Conservation (phyloP, 2,888 invertebrate genomes). For the Polymixis flavicincta region DNA sequence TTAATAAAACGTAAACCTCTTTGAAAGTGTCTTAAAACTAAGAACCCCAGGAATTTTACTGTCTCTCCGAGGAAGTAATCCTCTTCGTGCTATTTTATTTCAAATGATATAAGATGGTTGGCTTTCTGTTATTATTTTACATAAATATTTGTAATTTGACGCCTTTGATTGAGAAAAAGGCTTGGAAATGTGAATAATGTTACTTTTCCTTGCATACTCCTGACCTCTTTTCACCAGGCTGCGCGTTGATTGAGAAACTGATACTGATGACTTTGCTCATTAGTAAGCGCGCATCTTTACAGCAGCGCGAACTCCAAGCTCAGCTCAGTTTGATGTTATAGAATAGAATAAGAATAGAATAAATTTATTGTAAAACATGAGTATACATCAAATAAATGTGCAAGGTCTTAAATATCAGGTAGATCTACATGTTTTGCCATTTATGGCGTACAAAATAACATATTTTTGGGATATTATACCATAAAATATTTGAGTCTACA, state of each 20-base stretch:
- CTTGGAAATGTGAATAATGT: not conserved
- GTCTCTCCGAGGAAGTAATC: constrained; percentile 45
- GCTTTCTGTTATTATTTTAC: constrained; percentile 37
- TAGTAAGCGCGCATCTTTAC: constrained; percentile 31
- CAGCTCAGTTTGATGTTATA: not conserved
- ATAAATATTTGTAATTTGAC: constrained; percentile 27
- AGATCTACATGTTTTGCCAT: too few species aligned
- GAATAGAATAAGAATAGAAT: too few species aligned
- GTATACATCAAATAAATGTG: too few species aligned
- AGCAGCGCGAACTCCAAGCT: constrained; percentile 8
- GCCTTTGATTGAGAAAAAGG: constrained; percentile 5
- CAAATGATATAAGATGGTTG: constrained; percentile 32
- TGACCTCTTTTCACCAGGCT: not conserved
- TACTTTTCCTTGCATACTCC: constrained; percentile 20
- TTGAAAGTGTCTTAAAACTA: constrained; percentile 48
- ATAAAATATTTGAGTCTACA: too few species aligned
- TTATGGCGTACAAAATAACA: too few species aligned
- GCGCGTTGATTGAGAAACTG: constrained; percentile 36
- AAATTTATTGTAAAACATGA: too few species aligned
- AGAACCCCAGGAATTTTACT: constrained; percentile 39
- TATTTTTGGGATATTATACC: too few species aligned
- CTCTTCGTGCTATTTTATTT: constrained; percentile 43
- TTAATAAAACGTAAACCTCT: constrained; percentile 54
- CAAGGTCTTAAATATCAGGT: too few species aligned
- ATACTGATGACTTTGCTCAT: constrained; percentile 44